Evolutionary conservation across 1,140 invertebrate genomes (phyloP).

Genomic region (Stenopsyche tienmushanensis): DNA sequence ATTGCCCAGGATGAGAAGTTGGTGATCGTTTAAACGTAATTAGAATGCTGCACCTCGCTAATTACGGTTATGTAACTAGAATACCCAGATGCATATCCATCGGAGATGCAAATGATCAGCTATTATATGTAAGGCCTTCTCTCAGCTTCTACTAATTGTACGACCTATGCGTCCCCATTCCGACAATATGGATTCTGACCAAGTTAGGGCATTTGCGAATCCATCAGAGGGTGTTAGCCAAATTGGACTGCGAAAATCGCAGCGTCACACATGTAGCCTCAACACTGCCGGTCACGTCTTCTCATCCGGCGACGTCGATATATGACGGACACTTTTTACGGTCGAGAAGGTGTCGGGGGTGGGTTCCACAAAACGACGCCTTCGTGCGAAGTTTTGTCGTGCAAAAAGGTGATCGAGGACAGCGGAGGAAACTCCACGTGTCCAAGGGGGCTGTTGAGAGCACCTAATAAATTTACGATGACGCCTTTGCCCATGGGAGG

Average conservation of each 20-base stretch:
- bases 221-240: no score
- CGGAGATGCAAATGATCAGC: neutral
- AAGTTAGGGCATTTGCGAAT: no score
- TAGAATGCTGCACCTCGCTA: neutral
- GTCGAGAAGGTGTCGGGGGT: no score
- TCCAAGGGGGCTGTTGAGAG: slow-evolving; percentile 8
- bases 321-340: no score
- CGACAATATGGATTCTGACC: no score
- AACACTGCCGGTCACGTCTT: no score
- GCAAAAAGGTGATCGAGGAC: neutral
- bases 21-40: neutral
- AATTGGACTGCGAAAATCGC: no score
- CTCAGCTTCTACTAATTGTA: neutral
- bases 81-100: neutral
- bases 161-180: neutral
- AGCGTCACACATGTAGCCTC: no score
- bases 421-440: neutral
- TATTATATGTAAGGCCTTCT: neutral
- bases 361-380: no score
- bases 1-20: neutral
- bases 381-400: no score
- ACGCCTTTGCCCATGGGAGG: slow-evolving; percentile 5
- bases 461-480: slow-evolving; percentile 40
- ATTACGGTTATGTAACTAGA: neutral
- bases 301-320: no score